Evolutionary conservation across 2,113 vertebrate genomes (phyloP).

Genomic region (crab-eating macaque (Macaca fascicularis)): T2T-MFA8v1.1 NC_088377.1:126868001-126868500

Average conservation of each 20-base stretch:
- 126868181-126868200: neutral
- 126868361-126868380: slow-evolving; percentile 63
- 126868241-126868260: neutral
- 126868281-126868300: slow-evolving; percentile 45
- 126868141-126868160: neutral
- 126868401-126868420: slow-evolving; percentile 46
- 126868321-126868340: slow-evolving; percentile 55
- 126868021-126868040: neutral
- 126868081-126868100: slow-evolving; percentile 3
- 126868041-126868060: neutral
- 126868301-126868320: slow-evolving; percentile 29
- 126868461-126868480: slow-evolving; percentile 63
- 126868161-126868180: neutral
- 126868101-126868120: neutral
- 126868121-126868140: neutral
- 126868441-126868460: slow-evolving; percentile 51
- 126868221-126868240: neutral
- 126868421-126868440: slow-evolving; percentile 52
- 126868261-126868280: slow-evolving; percentile 32
- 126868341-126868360: slow-evolving; percentile 44
- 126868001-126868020: neutral
- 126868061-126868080: neutral
- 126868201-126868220: neutral
- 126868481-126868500: slow-evolving; percentile 63
- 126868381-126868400: slow-evolving; percentile 46